phyloP scores from a whole-genome alignment of 92 coral and sea anemone genomes.

The Epizoanthus rinbou region DNA sequence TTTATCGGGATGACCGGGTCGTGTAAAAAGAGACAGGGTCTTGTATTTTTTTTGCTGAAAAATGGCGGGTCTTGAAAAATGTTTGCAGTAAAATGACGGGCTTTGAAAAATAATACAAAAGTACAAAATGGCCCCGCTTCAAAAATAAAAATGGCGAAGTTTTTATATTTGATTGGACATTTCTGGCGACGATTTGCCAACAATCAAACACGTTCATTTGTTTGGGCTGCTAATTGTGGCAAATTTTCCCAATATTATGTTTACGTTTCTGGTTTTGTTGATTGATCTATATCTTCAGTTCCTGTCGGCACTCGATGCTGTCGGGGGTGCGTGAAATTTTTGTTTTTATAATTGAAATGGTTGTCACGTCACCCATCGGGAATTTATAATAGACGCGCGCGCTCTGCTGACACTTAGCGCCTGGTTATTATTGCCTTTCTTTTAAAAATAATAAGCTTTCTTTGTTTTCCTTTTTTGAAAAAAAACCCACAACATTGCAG shows the following conservation, averaged over 20 bases:
- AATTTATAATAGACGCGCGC: conserved; percentile 20
- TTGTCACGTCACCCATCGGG: conserved; percentile 19
- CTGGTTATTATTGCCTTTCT: too few species aligned
- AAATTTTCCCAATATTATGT: conserved; percentile 40
- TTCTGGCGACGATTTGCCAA: conserved; percentile 45
- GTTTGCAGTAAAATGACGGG: conserved; percentile 46
- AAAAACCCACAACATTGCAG: too few species aligned
- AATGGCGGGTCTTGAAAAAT: conserved; percentile 49
- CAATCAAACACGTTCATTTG: conserved; percentile 32
- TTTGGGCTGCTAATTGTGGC: conserved; percentile 50
- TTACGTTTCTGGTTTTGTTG: conserved; percentile 49
- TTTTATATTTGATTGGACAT: conserved; percentile 46
- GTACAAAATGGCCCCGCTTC: conserved; percentile 48
- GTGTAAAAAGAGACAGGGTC: conserved; percentile 32
- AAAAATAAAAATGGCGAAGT: conserved; percentile 39
- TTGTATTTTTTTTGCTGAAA: conserved; percentile 47
- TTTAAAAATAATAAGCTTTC: too few species aligned
- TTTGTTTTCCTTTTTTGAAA: too few species aligned
- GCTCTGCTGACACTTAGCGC: neutral
- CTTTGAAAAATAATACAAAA: conserved; percentile 48
- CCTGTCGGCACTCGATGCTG: conserved; percentile 48
- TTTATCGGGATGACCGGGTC: conserved; percentile 26
- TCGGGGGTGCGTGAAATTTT: conserved; percentile 39
- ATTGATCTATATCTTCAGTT: conserved; percentile 38
- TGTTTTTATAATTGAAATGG: conserved; percentile 22